phyloP scores from a whole-genome alignment of 1,140 invertebrate species.

The Pseudomyrmex sp. region DNA sequence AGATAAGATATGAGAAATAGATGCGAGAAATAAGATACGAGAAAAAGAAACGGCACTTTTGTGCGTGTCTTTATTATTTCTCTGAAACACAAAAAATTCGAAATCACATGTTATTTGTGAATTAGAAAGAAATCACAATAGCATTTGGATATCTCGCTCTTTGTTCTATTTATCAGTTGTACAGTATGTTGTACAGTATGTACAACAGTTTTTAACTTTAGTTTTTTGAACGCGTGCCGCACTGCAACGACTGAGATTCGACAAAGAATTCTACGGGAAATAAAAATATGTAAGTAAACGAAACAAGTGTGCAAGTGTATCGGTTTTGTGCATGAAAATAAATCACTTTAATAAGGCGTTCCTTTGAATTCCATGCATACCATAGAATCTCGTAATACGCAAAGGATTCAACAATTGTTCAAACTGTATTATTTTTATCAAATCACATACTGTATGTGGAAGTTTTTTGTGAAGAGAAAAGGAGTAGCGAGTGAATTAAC shows the following conservation, averaged over 20 bases:
- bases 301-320: neutral
- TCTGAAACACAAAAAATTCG: neutral
- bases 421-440: constrained; percentile 17
- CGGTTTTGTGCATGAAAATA: constrained; percentile 3
- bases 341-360: neutral
- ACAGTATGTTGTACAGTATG: neutral
- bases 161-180: neutral
- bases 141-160: too few species aligned
- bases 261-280: too few species aligned
- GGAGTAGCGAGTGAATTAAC: neutral
- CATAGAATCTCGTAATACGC: neutral
- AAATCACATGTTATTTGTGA: too few species aligned
- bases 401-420: constrained; percentile 21
- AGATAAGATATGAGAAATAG: neutral
- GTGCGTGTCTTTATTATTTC: neutral
- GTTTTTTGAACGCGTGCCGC: too few species aligned
- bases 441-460: neutral
- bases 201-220: too few species aligned
- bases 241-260: too few species aligned
- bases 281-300: neutral
- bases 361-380: constrained; percentile 13
- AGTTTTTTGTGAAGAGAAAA: neutral
- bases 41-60: too few species aligned
- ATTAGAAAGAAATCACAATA: too few species aligned
- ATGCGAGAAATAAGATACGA: neutral